Conservation (phyloP, 1,140 invertebrate genomes). For the Macrosteles quadrilineatus region DNA sequence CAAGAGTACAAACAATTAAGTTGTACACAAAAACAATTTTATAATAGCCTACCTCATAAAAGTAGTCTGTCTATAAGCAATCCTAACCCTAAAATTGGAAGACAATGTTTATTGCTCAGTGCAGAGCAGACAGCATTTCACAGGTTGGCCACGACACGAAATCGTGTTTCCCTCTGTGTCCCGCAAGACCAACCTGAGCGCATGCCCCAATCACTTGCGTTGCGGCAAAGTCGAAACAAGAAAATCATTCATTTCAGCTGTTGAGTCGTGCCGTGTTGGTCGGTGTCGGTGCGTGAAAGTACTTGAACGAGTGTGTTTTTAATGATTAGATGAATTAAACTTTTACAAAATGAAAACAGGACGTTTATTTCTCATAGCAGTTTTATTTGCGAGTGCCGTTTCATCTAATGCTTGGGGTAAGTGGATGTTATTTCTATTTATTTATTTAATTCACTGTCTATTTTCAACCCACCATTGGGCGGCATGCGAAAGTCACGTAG, state of each 20-base stretch:
- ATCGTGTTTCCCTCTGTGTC: background rate
- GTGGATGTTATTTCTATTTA: conserved; percentile 3
- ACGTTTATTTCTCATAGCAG: background rate
- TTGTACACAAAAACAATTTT: no score
- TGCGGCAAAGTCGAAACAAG: background rate
- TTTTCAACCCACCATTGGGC: background rate
- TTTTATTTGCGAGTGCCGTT: background rate
- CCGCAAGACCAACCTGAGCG: background rate
- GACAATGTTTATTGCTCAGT: no score
- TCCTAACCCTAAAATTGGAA: no score
- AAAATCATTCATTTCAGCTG: conserved; percentile 15
- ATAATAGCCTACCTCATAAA: no score
- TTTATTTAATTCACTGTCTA: background rate
- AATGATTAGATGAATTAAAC: background rate
- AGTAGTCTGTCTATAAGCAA: no score
- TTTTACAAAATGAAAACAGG: background rate
- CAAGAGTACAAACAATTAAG: no score
- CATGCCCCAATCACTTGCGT: background rate
- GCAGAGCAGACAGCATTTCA: no score
- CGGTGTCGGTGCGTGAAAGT: background rate
- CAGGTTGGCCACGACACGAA: no score
- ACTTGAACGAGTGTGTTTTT: conserved; percentile 8
- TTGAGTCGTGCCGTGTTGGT: background rate
- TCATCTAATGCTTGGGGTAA: conserved; percentile 3
- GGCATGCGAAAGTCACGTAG: conserved; percentile 12